These are phyloP conservation scores for Acleris holmiana DNA, from an alignment of 2,888 invertebrate species.

Conservation along the genomic window DNA sequence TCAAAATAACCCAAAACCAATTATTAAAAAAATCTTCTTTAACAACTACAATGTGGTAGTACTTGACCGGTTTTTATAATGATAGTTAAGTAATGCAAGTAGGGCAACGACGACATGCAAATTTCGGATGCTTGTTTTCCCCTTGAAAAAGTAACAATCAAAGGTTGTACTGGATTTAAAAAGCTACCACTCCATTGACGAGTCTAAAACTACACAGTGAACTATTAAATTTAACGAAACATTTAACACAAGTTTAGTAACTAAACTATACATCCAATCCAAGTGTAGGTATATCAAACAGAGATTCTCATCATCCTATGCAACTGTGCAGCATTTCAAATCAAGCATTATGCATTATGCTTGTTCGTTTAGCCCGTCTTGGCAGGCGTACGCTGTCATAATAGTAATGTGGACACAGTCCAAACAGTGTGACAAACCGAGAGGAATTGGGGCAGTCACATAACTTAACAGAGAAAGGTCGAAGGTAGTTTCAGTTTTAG, in stretches of 20 bases:
- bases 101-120: slow-evolving; percentile 7
- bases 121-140: background rate
- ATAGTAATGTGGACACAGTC: slow-evolving; percentile 28
- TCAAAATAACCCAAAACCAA: too few relatives aligned
- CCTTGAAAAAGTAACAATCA: too few relatives aligned
- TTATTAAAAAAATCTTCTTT: too few relatives aligned
- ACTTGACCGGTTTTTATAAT: slow-evolving; percentile 9
- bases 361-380: slow-evolving; percentile 18
- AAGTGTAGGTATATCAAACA: slow-evolving; percentile 19
- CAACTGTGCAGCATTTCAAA: slow-evolving; percentile 27
- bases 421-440: background rate
- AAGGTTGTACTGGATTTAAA: too few relatives aligned
- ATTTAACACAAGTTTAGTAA: background rate
- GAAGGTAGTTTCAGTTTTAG: too few relatives aligned
- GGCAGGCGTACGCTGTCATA: slow-evolving; percentile 22
- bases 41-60: too few relatives aligned
- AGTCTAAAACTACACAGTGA: too few relatives aligned
- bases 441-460: background rate
- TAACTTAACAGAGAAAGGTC: too few relatives aligned
- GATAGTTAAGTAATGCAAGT: slow-evolving; percentile 11
- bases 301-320: slow-evolving; percentile 31
- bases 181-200: too few relatives aligned
- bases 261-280: slow-evolving; percentile 18
- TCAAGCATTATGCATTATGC: slow-evolving; percentile 31
- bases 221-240: too few relatives aligned